These are phyloP conservation scores for Subanguina moxae DNA, from an alignment of 1,140 invertebrate species.

Conservation along the genomic window DNA sequence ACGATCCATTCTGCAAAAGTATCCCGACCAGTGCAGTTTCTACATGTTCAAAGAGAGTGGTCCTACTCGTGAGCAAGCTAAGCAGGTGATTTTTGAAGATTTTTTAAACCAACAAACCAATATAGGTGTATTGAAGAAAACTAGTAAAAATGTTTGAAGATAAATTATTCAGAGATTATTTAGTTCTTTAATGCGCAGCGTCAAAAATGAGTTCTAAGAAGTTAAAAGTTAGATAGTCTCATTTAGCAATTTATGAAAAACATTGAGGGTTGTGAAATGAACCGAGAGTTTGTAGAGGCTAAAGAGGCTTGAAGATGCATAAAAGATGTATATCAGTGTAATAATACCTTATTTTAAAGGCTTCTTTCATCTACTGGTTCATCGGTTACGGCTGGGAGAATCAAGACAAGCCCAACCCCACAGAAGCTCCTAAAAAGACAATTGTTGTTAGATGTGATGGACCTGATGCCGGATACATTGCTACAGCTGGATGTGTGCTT, in stretches of 20 bases:
- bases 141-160: no score
- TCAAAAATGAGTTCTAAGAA: no score
- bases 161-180: background rate
- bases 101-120: background rate
- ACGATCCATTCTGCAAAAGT: conserved; percentile 49
- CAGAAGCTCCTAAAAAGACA: conserved; percentile 67
- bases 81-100: conserved; percentile 35
- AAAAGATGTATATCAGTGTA: no score
- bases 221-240: no score
- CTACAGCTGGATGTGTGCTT: conserved; percentile 72
- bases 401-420: conserved; percentile 68
- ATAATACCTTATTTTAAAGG: no score
- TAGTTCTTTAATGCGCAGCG: background rate
- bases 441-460: conserved; percentile 67
- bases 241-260: no score
- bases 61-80: conserved; percentile 50
- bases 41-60: conserved; percentile 51
- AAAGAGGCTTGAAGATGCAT: no score
- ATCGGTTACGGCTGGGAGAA: conserved; percentile 72
- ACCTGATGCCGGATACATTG: conserved; percentile 74
- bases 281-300: no score
- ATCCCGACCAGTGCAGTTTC: conserved; percentile 50
- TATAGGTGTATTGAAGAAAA: background rate
- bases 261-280: no score
- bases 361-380: conserved; percentile 55